Evolutionary conservation across 2,888 invertebrate species (phyloP).

Genomic region (Apamea crenata): DNA sequence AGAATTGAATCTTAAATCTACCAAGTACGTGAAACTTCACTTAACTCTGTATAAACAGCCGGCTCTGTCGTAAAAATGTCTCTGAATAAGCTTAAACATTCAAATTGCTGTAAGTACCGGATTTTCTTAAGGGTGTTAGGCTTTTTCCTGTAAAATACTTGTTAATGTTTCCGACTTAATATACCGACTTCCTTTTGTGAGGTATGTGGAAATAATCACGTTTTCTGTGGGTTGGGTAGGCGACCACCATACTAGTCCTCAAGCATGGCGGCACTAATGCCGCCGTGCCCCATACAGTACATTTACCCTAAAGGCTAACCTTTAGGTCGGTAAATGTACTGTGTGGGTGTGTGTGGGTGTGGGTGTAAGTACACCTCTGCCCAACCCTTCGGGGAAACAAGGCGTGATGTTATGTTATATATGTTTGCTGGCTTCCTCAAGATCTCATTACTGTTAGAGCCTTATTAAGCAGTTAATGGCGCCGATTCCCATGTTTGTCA

Average conservation of each 20-base stretch:
- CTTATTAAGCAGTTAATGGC: neutral
- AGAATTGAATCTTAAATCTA: slow-evolving; percentile 20
- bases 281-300: no score
- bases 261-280: no score
- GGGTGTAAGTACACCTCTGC: no score
- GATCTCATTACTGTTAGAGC: neutral
- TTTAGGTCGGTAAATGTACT: neutral
- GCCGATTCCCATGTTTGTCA: no score
- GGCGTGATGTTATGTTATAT: no score
- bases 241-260: neutral
- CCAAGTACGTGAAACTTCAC: slow-evolving; percentile 32
- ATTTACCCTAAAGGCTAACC: no score
- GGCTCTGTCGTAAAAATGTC: slow-evolving; percentile 42
- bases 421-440: neutral
- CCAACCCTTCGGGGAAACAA: no score
- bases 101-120: slow-evolving; percentile 37
- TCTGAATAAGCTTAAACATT: slow-evolving; percentile 27
- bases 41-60: slow-evolving; percentile 28
- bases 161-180: slow-evolving; percentile 20
- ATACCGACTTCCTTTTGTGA: neutral
- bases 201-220: slow-evolving; percentile 21
- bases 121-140: slow-evolving; percentile 32
- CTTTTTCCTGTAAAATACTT: slow-evolving; percentile 21
- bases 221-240: slow-evolving; percentile 1
- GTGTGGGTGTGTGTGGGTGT: no score